Percentiles rank a stretch among this genome's conserved stretches.
phyloP scores from a whole-genome alignment of 2,113 vertebrate species.

The Urocolius indicus region DNA sequence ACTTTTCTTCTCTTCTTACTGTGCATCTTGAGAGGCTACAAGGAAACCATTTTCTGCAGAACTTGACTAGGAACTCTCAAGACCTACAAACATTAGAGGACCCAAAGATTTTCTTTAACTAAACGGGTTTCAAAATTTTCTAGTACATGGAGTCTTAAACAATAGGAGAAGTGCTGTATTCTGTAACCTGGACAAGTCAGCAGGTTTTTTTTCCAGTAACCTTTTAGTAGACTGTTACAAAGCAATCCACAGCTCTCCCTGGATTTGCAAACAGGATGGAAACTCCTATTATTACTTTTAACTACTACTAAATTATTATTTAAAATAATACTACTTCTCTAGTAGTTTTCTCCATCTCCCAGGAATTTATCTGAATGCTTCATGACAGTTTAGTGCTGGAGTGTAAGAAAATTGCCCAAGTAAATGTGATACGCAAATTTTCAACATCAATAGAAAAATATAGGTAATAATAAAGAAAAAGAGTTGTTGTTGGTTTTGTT shows the following conservation, averaged over 20 bases:
- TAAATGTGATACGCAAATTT: neutral
- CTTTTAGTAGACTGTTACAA: neutral
- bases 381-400: neutral
- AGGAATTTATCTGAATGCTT: neutral
- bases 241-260: neutral
- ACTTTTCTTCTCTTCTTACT: constrained; percentile 5
- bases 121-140: neutral
- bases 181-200: neutral
- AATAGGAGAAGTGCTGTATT: neutral
- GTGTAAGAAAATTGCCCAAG: neutral
- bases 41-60: neutral
- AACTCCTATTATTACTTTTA: neutral
- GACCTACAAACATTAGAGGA: neutral
- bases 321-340: neutral
- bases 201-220: neutral
- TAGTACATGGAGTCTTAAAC: neutral
- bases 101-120: neutral
- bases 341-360: neutral
- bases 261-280: neutral
- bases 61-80: neutral
- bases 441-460: neutral
- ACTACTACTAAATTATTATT: neutral
- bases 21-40: neutral
- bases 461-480: neutral
- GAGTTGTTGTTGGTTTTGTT: too few relatives aligned